These are phyloP conservation scores for Epirrhoe tristata DNA, from an alignment of 2,888 invertebrate genomes.

Conservation along the genomic window DNA sequence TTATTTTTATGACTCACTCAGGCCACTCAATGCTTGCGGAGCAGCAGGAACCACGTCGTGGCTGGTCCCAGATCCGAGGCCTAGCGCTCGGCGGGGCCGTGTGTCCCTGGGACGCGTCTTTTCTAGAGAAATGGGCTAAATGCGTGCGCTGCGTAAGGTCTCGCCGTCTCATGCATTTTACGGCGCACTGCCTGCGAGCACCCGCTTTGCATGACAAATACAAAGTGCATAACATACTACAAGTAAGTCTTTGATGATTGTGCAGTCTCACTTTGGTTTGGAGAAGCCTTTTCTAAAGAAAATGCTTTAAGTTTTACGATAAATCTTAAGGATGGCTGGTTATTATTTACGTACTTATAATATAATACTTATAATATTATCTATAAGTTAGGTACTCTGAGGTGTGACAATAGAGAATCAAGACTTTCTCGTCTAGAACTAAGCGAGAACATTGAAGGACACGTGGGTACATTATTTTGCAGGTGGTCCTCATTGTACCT, in stretches of 20 bases:
- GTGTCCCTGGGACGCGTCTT: constrained; percentile 73
- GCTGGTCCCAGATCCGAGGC: constrained; percentile 67
- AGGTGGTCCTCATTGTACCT: constrained; percentile 73
- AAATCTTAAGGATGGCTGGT: no score
- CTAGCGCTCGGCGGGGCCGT: constrained; percentile 65
- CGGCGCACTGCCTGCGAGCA: constrained; percentile 73
- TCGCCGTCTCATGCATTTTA: constrained; percentile 66
- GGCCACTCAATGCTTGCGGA: constrained; percentile 80
- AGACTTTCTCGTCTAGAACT: no score
- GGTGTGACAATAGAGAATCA: no score
- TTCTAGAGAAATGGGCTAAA: constrained; percentile 72
- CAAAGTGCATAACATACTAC: constrained; percentile 69
- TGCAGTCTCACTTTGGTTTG: neutral
- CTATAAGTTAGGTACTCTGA: no score
- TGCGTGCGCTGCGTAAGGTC: constrained; percentile 66
- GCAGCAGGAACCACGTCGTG: constrained; percentile 64
- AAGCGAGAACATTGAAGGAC: no score
- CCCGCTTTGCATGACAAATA: constrained; percentile 76
- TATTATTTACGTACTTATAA: no score
- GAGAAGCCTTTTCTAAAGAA: no score
- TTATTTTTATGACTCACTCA: constrained; percentile 39
- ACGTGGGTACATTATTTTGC: constrained; percentile 28
- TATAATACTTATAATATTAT: no score
- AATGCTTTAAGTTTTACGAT: no score
- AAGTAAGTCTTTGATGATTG: constrained; percentile 5